Evolutionary conservation across 2,888 invertebrate species (phyloP).

Genomic region (Loripinus fragilis): DNA sequence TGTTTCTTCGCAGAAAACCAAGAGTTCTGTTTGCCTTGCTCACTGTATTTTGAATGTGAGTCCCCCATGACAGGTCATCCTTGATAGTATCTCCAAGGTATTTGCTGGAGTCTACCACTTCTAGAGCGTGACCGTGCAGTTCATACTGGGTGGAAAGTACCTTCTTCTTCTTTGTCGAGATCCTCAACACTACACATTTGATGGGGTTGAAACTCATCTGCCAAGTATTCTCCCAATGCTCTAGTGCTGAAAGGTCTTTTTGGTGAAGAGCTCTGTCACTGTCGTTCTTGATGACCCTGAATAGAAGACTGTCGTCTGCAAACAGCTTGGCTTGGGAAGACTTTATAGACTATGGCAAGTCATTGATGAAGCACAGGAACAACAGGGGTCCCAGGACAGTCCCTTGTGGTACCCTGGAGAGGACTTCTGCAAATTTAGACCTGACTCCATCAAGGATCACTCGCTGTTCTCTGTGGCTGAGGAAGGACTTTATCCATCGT

Average conservation of each 20-base stretch:
- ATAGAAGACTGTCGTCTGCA: constrained; percentile 1
- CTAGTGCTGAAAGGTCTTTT: not conserved
- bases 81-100: constrained; percentile 1
- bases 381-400: constrained; percentile 25
- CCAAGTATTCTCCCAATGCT: not conserved
- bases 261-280: not conserved
- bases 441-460: not conserved
- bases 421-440: not conserved
- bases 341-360: constrained; percentile 14
- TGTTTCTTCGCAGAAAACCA: no score
- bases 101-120: no score
- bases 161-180: not conserved
- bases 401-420: not conserved
- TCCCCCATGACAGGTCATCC: constrained; percentile 12
- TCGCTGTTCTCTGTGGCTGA: not conserved
- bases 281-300: not conserved
- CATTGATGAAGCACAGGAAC: constrained; percentile 24
- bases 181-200: not conserved
- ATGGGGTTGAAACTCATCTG: not conserved
- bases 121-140: no score
- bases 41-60: no score
- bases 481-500: constrained; percentile 22
- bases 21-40: no score
- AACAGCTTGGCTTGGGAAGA: constrained; percentile 1
- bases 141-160: not conserved